phyloP scores from a whole-genome alignment of 2,888 invertebrate genomes.

The Polyommatus iphigenia region DNA sequence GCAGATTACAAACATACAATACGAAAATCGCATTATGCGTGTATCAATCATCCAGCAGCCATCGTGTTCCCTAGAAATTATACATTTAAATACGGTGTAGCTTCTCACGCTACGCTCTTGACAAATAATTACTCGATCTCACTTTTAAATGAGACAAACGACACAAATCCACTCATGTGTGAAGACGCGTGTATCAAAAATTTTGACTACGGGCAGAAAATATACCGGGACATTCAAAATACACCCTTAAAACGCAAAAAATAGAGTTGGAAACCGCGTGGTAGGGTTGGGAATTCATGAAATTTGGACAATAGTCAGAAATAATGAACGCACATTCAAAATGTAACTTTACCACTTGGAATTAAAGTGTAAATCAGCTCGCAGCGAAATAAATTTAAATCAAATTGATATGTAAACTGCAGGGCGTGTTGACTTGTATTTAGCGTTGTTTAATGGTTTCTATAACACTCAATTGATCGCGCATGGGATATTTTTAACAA shows the following conservation, averaged over 20 bases:
- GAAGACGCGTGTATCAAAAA: conserved; percentile 61
- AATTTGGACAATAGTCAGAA: conserved; percentile 50
- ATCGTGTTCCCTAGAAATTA: neutral
- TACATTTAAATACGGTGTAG: conserved; percentile 16
- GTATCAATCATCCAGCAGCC: neutral
- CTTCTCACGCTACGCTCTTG: conserved; percentile 68
- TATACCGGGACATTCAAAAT: neutral
- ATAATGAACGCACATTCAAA: neutral
- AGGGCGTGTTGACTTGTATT: conserved; percentile 66
- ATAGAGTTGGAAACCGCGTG: conserved; percentile 42
- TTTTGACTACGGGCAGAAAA: conserved; percentile 49
- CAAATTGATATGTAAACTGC: conserved; percentile 65
- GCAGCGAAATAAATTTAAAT: conserved; percentile 47
- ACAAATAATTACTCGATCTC: conserved; percentile 65
- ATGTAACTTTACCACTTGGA: neutral
- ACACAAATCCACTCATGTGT: conserved; percentile 69
- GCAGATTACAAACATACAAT: neutral
- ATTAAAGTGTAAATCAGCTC: conserved; percentile 42
- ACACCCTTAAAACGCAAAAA: neutral
- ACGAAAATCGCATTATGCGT: neutral
- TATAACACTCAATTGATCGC: conserved; percentile 75
- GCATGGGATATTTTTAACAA: conserved; percentile 59
- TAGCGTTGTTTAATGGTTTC: conserved; percentile 72
- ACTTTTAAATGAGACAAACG: conserved; percentile 74
- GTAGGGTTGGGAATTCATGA: conserved; percentile 21